Conservation (phyloP, 2,888 invertebrate genomes). For the Xestoiulus laeticollis region DNA sequence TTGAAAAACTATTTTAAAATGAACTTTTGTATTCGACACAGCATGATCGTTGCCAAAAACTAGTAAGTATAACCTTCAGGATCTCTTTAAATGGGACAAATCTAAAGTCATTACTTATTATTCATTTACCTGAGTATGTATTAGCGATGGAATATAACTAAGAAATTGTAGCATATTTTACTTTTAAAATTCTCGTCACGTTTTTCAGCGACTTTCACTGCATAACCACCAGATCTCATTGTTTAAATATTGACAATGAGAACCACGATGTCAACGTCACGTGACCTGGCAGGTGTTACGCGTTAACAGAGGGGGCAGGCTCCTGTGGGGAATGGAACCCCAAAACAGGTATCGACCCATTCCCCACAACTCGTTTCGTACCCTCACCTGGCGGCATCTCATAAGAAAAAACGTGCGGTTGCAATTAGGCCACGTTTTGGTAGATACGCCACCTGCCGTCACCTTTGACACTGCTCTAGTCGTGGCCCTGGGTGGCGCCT, state of each 20-base stretch:
- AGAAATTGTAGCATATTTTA: background rate
- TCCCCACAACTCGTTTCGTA: background rate
- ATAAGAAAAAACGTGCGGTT: background rate
- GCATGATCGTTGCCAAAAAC: too few species aligned
- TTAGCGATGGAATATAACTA: too few species aligned
- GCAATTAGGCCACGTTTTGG: background rate
- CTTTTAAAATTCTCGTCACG: background rate
- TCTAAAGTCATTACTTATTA: background rate
- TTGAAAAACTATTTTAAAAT: too few species aligned
- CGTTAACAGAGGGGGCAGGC: background rate
- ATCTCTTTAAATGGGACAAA: background rate
- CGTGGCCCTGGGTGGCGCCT: too few species aligned
- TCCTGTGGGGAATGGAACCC: background rate
- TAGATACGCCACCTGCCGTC: background rate
- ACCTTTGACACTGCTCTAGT: background rate
- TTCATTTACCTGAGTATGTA: background rate
- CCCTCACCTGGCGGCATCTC: background rate
- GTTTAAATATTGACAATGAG: background rate
- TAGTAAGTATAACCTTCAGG: too few species aligned
- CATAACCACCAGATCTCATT: background rate
- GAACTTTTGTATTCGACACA: too few species aligned
- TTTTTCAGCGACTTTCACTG: background rate
- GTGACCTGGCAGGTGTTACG: background rate
- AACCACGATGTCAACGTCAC: background rate
- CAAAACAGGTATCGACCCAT: background rate